phyloP scores from a whole-genome alignment of 37 sponge, comb jelly and placozoan species.

The Eunapius fragilis region DNA sequence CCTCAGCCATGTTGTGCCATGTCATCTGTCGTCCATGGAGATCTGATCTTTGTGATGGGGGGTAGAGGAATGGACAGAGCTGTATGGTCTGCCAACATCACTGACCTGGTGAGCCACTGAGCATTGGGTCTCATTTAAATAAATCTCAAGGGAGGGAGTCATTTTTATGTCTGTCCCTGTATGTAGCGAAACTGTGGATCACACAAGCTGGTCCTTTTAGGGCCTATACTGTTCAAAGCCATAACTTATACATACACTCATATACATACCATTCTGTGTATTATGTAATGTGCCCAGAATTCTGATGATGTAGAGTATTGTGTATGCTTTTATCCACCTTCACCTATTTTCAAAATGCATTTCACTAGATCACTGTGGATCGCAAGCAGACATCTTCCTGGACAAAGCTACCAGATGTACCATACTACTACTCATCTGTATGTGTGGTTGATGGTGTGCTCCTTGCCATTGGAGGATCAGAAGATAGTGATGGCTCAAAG shows the following conservation, averaged over 20 bases:
- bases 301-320: too few relatives aligned
- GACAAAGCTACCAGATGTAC: background rate
- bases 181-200: too few relatives aligned
- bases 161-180: background rate
- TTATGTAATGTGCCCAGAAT: too few relatives aligned
- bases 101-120: background rate
- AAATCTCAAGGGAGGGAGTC: too few relatives aligned
- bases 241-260: too few relatives aligned
- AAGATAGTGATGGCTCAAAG: background rate
- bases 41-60: background rate
- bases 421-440: background rate
- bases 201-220: too few relatives aligned
- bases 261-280: too few relatives aligned
- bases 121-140: background rate
- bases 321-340: too few relatives aligned
- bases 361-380: background rate
- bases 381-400: background rate
- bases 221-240: too few relatives aligned
- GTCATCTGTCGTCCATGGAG: background rate
- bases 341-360: background rate
- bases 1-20: background rate
- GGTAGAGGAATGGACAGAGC: background rate
- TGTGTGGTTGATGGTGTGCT: background rate
- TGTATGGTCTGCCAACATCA: background rate
- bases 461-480: background rate